These are phyloP conservation scores for Luehdorfia chinensis DNA, from an alignment of 1,140 invertebrate genomes.

Conservation along the genomic window DNA sequence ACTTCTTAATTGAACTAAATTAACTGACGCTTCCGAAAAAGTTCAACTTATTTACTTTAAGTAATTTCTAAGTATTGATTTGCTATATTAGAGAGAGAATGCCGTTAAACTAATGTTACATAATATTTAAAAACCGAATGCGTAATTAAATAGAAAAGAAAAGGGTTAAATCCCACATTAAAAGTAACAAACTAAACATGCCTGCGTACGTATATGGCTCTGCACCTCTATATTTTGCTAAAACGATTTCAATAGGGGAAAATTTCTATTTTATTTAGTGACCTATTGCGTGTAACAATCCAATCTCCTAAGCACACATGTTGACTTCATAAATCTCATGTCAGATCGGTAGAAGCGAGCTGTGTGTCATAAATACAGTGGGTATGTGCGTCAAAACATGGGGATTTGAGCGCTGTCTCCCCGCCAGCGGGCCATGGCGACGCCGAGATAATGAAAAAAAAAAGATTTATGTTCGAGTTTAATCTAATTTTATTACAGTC, in stretches of 20 bases:
- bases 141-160: too few species aligned
- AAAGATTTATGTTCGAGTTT: conserved; percentile 72
- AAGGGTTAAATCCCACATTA: too few species aligned
- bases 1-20: too few species aligned
- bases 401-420: conserved; percentile 61
- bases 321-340: conserved; percentile 71
- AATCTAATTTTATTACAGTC: conserved; percentile 71
- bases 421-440: conserved; percentile 36
- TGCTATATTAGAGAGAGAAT: too few species aligned
- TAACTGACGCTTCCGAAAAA: too few species aligned
- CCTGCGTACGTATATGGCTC: too few species aligned
- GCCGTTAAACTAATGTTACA: too few species aligned
- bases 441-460: conserved; percentile 70
- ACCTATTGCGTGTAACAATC: conserved; percentile 54
- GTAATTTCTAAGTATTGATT: too few species aligned
- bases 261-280: conserved; percentile 15
- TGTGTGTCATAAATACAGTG: conserved; percentile 65
- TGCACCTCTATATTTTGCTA: too few species aligned
- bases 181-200: too few species aligned
- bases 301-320: conserved; percentile 66
- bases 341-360: conserved; percentile 55
- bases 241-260: neutral
- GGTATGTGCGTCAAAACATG: conserved; percentile 72
- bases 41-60: too few species aligned
- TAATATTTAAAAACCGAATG: too few species aligned